A percentile compares a stretch with the other conserved stretches of the same genome.
Conservation (phyloP, 2,888 invertebrate species). For the Drosophila nr. fundita region DNA sequence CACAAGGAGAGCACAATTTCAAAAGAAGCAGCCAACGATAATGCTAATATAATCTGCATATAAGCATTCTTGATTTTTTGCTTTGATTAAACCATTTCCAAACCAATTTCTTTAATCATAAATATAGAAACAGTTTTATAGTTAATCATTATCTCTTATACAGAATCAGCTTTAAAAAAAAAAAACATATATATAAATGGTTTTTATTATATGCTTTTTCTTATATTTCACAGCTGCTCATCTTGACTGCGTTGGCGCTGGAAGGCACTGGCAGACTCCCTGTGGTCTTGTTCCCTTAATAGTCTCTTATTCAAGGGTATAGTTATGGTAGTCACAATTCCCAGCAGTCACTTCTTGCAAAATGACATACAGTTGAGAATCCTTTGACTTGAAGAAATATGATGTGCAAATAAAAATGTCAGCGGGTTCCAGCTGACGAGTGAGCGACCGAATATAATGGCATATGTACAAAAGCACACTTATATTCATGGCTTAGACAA, state of each 20-base stretch:
- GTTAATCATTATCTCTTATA: neutral
- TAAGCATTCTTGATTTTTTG: neutral
- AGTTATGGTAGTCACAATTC: slow-evolving; percentile 9
- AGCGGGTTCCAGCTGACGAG: slow-evolving; percentile 35
- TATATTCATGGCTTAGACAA: slow-evolving; percentile 40
- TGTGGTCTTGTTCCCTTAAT: neutral
- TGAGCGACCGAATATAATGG: slow-evolving; percentile 19
- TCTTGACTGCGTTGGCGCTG: neutral
- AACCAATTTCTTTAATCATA: neutral
- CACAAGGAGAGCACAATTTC: neutral
- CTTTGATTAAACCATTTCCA: neutral
- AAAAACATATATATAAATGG: neutral
- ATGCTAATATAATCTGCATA: neutral
- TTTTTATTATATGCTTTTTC: neutral
- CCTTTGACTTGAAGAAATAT: slow-evolving; percentile 32
- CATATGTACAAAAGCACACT: slow-evolving; percentile 14
- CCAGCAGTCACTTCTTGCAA: slow-evolving; percentile 10
- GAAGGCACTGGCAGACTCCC: neutral
- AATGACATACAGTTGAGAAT: slow-evolving; percentile 34
- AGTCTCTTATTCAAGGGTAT: slow-evolving; percentile 6
- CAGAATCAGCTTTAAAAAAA: neutral
- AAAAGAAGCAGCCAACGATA: neutral
- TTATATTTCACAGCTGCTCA: neutral
- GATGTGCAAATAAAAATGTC: slow-evolving; percentile 47
- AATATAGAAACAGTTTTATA: neutral